Conservation (phyloP, 2,888 invertebrate genomes). For the Tolmerus cingulatus region DNA sequence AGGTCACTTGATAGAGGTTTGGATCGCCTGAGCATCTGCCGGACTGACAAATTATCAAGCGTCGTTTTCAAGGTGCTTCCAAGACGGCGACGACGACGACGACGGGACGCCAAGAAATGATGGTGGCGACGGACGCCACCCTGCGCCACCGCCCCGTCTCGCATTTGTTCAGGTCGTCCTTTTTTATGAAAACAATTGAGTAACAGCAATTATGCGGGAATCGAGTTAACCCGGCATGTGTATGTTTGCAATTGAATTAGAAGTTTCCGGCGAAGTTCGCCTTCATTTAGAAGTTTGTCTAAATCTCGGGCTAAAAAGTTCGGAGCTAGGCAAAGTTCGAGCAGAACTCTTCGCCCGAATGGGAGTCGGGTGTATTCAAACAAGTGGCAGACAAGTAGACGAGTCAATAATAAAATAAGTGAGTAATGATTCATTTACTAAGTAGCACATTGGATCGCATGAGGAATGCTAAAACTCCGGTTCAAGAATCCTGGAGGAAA, state of each 20-base stretch:
- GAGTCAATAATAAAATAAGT: constrained; percentile 35
- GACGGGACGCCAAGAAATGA: background rate
- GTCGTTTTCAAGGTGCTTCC: background rate
- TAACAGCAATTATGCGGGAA: constrained; percentile 29
- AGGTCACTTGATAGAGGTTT: background rate
- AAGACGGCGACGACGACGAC: background rate
- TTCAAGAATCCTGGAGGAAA: background rate
- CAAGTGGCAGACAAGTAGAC: constrained; percentile 32
- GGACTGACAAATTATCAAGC: background rate
- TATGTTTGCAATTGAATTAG: constrained; percentile 23
- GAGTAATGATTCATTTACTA: constrained; percentile 22
- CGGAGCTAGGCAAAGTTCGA: background rate
- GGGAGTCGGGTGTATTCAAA: constrained; percentile 6
- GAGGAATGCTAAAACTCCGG: background rate
- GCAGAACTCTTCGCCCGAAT: background rate
- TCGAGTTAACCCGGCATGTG: constrained; percentile 20
- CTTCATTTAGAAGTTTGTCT: constrained; percentile 32
- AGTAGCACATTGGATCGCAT: constrained; percentile 6
- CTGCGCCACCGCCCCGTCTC: background rate
- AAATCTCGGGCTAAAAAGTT: constrained; percentile 30
- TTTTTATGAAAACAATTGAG: constrained; percentile 20
- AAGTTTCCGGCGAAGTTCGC: constrained; percentile 1
- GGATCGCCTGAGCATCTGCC: background rate
- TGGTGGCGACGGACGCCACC: background rate
- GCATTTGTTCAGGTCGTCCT: background rate